These are phyloP conservation scores for Palloptera scutellata DNA, from an alignment of 2,888 invertebrate species.

Conservation along the genomic window DNA sequence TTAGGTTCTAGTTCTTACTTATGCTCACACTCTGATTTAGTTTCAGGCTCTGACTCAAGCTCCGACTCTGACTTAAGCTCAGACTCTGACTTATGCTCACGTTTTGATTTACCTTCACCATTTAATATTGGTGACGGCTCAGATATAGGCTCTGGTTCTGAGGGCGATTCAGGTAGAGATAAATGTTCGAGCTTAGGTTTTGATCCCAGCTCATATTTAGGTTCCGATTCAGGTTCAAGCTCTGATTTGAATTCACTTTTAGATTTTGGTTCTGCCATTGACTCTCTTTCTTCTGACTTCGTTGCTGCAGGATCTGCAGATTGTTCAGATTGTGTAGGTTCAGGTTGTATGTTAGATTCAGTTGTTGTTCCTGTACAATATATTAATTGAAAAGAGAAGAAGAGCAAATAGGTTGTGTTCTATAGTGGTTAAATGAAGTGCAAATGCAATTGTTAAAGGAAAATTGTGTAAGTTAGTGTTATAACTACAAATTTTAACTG, in stretches of 20 bases:
- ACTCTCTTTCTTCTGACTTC: too few species aligned
- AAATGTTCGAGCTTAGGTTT: constrained; percentile 35
- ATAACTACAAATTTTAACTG: too few species aligned
- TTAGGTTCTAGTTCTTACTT: constrained; percentile 61
- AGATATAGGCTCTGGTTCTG: constrained; percentile 65
- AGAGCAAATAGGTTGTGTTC: too few species aligned
- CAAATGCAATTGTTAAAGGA: too few species aligned
- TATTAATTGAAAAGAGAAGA: too few species aligned
- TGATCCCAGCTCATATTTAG: too few species aligned
- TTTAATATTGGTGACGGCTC: constrained; percentile 70
- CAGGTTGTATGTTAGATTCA: constrained; percentile 52
- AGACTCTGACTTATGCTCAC: constrained; percentile 68
- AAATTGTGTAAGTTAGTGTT: too few species aligned
- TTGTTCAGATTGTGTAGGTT: constrained; percentile 61
- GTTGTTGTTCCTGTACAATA: constrained; percentile 7
- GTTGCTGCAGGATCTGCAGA: constrained; percentile 51
- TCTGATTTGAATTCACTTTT: too few species aligned
- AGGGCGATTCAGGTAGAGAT: too few species aligned
- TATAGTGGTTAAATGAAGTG: too few species aligned
- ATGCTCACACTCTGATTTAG: constrained; percentile 68
- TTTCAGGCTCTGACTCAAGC: constrained; percentile 55
- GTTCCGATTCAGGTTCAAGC: too few species aligned
- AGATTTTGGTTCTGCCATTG: not conserved
- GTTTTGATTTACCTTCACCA: constrained; percentile 77
- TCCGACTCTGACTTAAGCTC: constrained; percentile 54